These are phyloP conservation scores for Indicator indicator DNA, from an alignment of 2,113 vertebrate species.

Conservation along the genomic window DNA sequence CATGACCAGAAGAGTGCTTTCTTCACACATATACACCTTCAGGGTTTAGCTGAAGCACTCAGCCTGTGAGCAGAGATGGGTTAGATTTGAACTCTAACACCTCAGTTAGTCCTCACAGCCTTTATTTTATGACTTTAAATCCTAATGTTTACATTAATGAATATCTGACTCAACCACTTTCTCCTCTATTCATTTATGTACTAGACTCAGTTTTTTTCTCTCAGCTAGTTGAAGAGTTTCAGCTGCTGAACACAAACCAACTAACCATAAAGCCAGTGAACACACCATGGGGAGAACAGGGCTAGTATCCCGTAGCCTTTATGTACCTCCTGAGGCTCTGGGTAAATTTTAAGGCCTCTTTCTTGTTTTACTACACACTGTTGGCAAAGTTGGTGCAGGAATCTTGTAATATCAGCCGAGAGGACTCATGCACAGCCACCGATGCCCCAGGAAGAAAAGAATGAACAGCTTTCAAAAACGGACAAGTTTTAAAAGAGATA, in stretches of 20 bases:
- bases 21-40: background rate
- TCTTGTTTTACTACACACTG: conserved; percentile 2
- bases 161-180: background rate
- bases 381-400: conserved; percentile 14
- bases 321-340: background rate
- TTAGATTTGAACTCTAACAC: background rate
- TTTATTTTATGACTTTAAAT: background rate
- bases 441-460: conserved; percentile 63
- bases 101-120: background rate
- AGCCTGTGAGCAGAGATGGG: background rate
- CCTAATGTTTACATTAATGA: background rate
- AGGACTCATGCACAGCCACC: conserved; percentile 38
- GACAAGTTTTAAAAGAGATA: conserved; percentile 67
- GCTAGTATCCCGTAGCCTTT: background rate
- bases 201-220: background rate
- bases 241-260: background rate
- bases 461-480: conserved; percentile 60
- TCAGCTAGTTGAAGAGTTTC: background rate
- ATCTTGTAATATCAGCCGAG: conserved; percentile 33
- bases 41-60: background rate
- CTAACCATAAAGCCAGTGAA: background rate
- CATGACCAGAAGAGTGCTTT: background rate
- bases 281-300: background rate
- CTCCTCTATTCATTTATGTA: background rate
- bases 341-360: background rate